Conservation (phyloP, 2,888 invertebrate species). For the Ethmia dodecea region DNA sequence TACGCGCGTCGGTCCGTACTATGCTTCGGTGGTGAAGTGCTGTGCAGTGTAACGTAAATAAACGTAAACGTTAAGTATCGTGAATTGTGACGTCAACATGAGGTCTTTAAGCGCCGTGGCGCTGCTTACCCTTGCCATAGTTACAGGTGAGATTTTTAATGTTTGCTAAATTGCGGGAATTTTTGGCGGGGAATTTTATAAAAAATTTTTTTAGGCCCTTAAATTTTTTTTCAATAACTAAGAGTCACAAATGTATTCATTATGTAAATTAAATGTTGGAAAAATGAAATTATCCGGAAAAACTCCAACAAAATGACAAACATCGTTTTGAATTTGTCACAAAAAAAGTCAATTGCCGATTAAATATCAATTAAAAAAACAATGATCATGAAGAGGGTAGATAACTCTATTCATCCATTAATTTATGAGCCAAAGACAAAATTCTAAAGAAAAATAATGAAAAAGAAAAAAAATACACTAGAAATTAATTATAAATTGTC, state of each 20-base stretch:
- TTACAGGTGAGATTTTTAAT: slow-evolving; percentile 47
- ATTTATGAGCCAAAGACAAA: too few species aligned
- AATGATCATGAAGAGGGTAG: too few species aligned
- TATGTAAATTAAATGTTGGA: neutral
- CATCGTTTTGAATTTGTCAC: too few species aligned
- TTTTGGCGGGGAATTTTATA: neutral
- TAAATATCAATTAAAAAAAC: too few species aligned
- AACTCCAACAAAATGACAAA: too few species aligned
- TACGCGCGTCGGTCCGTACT: slow-evolving; percentile 60
- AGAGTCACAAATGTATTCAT: neutral
- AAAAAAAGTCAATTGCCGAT: too few species aligned
- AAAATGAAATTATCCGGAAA: too few species aligned
- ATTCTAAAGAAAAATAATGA: too few species aligned
- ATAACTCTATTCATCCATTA: too few species aligned
- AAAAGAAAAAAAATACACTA: too few species aligned
- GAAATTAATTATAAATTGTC: too few species aligned
- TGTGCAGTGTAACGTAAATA: slow-evolving; percentile 38
- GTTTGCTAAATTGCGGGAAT: too few species aligned
- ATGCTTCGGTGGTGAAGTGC: slow-evolving; percentile 71
- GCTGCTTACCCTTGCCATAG: slow-evolving; percentile 49
- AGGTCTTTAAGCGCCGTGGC: slow-evolving; percentile 57
- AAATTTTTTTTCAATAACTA: neutral
- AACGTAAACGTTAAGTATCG: slow-evolving; percentile 24
- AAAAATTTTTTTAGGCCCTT: neutral
- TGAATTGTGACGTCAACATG: slow-evolving; percentile 50